Percentiles rank a stretch among this genome's conserved stretches.
Conservation (phyloP, 2,888 invertebrate genomes). For the Gastrophysa polygoni region DNA sequence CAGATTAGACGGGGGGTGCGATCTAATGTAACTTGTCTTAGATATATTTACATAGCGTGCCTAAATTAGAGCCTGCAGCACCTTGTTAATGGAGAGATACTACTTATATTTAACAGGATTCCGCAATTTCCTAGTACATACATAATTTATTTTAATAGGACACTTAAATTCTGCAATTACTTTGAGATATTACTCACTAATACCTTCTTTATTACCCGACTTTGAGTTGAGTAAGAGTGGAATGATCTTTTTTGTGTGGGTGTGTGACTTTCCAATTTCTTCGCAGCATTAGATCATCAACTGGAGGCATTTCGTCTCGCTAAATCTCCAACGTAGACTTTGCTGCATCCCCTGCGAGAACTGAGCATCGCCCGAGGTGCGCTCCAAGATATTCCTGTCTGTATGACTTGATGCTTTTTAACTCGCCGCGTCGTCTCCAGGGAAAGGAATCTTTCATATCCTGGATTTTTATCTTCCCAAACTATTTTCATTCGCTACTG, state of each 20-base stretch:
- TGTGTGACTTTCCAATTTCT: conserved; percentile 15
- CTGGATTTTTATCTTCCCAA: no score
- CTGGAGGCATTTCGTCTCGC: not conserved
- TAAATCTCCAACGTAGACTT: not conserved
- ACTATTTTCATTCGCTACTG: no score
- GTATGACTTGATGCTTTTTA: no score
- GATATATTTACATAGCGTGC: conserved; percentile 50
- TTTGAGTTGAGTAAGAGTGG: not conserved
- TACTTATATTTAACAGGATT: conserved; percentile 48
- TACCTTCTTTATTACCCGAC: conserved; percentile 23
- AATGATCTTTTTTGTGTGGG: conserved; percentile 34
- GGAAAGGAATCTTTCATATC: no score
- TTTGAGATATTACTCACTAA: conserved; percentile 40
- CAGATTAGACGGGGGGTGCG: conserved; percentile 49
- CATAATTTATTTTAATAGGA: conserved; percentile 47
- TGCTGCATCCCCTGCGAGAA: not conserved
- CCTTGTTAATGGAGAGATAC: conserved; percentile 51
- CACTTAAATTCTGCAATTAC: conserved; percentile 44
- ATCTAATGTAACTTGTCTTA: conserved; percentile 47
- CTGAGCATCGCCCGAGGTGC: no score
- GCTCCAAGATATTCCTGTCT: no score
- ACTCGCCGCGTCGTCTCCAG: no score
- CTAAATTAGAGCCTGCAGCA: conserved; percentile 50
- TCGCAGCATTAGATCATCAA: not conserved
- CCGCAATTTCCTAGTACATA: conserved; percentile 46